phyloP scores from a whole-genome alignment of 2,888 invertebrate species.

The Caenorhabditis macrosperma region DNA sequence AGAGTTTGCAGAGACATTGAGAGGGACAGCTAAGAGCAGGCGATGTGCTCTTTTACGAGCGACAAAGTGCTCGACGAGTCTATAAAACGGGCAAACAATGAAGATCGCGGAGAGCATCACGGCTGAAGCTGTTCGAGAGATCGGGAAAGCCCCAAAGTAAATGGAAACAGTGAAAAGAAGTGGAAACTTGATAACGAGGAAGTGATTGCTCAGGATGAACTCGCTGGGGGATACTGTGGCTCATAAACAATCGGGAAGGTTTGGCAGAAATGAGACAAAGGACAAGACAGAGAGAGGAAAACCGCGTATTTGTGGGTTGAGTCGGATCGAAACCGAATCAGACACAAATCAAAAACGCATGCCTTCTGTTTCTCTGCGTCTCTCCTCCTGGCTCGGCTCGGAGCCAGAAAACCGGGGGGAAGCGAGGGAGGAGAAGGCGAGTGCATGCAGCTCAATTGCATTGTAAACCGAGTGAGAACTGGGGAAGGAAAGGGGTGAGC shows the following conservation, averaged over 20 bases:
- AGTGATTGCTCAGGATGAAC: too few relatives aligned
- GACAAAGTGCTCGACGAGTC: background rate
- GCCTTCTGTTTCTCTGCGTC: background rate
- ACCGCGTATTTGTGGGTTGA: too few relatives aligned
- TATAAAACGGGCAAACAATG: background rate
- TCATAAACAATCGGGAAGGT: too few relatives aligned
- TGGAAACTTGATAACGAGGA: too few relatives aligned
- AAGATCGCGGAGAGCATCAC: background rate
- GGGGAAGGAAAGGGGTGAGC: background rate
- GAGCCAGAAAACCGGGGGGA: background rate
- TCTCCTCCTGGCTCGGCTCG: background rate
- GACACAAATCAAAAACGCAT: conserved; percentile 35
- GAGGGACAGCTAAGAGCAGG: too few relatives aligned
- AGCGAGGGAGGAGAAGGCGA: conserved; percentile 20
- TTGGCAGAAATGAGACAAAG: background rate
- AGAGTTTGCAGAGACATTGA: background rate
- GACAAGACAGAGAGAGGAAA: too few relatives aligned
- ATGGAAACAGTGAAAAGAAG: too few relatives aligned
- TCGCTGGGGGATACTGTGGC: too few relatives aligned
- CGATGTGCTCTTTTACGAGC: background rate
- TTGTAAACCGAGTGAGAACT: conserved; percentile 29
- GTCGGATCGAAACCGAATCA: background rate
- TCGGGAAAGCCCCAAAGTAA: too few relatives aligned
- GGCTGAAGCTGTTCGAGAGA: too few relatives aligned
- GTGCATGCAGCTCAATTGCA: conserved; percentile 18